Base-by-base conservation (phyloP, 2,797 vertebrate genomes). In the Malurus splendens region DNA sequence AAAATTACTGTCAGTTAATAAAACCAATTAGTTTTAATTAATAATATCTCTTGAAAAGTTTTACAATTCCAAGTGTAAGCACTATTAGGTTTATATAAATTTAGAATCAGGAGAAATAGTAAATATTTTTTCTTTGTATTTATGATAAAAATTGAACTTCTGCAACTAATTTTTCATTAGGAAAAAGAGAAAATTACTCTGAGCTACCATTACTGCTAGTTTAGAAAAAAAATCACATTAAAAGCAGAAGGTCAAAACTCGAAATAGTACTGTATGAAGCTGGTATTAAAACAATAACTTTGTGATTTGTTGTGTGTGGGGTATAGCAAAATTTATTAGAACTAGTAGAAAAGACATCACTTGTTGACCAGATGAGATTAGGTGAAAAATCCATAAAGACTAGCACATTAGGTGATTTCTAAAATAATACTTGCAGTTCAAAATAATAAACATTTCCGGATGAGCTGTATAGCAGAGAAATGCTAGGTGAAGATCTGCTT, bases 11-110 rank as follows among this genome's bases (percentile, higher is more conserved):
- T 87, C 93, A 95, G 77, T 79, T 84, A 84, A 60, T 77, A 89
- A 94, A 95, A 72, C 11, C 86, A 95, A 95, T 94, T 90, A 87
- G 55, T 82, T 95, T 89, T 90, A 95, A 93, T 96, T 94, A 87
- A 74, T 84, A 78, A 56, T 85, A 85, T 64, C 18, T 80, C n/a
- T 86, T 81, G n/a, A 87, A 62, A 86, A 75, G 18, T 28, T 82
- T 27, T 48, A 55, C 27, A 41, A 54, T 85, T 90, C 23, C 27
- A 72, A 82, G 51, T 0, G 0, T 33, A 56, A 51, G 6, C 54
- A 32, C 25, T 57, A 61, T n/a, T 39, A 64, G 18, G 25, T 61
- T 48, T 57, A 48, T 14, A 30, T 0, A 83, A 61, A 42, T 9
- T 51, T 30, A 65, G 16, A 78, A 75, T 25, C 9, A 23, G 5